phyloP scores from a whole-genome alignment of 2,888 invertebrate genomes.

The Prosopocoilus inquinatus region DNA sequence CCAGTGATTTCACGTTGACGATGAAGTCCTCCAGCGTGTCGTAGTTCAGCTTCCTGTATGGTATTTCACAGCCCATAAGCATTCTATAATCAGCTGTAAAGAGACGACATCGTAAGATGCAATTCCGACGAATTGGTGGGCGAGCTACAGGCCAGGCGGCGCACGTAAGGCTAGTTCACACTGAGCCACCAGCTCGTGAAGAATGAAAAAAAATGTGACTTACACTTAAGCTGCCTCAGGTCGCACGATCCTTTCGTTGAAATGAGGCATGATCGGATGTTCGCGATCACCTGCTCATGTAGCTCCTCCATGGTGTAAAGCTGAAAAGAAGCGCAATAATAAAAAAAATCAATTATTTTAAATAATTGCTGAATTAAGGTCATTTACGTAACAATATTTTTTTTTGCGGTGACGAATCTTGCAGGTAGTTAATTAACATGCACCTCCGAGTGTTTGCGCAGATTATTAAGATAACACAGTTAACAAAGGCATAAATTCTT shows the following conservation, averaged over 20 bases:
- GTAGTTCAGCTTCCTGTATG: conserved; percentile 61
- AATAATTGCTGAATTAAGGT: not conserved
- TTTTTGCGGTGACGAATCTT: too few species aligned
- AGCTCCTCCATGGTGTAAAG: conserved; percentile 30
- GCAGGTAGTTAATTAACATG: too few species aligned
- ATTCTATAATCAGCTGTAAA: conserved; percentile 61
- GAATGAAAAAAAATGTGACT: conserved; percentile 22
- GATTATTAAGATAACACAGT: too few species aligned
- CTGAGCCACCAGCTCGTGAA: not conserved
- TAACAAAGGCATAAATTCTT: too few species aligned
- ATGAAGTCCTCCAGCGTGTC: conserved; percentile 60
- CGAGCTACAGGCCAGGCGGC: conserved; percentile 6
- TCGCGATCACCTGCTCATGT: conserved; percentile 31
- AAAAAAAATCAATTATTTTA: not conserved
- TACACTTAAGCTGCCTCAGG: conserved; percentile 37
- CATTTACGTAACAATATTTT: too few species aligned
- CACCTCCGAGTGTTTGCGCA: too few species aligned
- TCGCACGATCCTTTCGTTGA: conserved; percentile 38
- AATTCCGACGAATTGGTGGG: not conserved
- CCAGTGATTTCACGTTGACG: conserved; percentile 57
- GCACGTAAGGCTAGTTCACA: not conserved
- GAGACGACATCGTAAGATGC: conserved; percentile 7
- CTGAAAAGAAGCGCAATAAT: conserved; percentile 2
- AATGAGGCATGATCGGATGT: conserved; percentile 36
- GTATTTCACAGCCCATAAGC: conserved; percentile 64